These are phyloP conservation scores for Pedionomus torquatus DNA, from an alignment of 2,113 vertebrate genomes.

Conservation along the genomic window DNA sequence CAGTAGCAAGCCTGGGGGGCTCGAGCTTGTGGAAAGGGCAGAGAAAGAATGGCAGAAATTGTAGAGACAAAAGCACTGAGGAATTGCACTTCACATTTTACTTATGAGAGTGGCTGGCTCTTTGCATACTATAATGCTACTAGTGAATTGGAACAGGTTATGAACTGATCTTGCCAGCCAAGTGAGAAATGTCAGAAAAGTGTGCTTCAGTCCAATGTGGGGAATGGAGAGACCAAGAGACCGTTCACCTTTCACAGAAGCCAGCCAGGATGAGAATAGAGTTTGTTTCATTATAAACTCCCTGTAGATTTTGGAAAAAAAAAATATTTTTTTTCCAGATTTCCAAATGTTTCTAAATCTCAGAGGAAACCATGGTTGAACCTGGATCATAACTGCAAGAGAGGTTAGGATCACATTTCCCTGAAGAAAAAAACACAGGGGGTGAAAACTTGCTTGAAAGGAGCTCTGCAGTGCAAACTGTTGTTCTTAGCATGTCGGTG, in stretches of 20 bases:
- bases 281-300: neutral
- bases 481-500: neutral
- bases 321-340: neutral
- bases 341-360: neutral
- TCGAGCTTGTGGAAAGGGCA: neutral
- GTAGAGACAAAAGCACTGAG: neutral
- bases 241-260: neutral
- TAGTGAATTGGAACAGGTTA: neutral
- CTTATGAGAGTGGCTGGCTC: neutral
- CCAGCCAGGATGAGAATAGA: neutral
- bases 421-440: neutral
- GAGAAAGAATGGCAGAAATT: neutral
- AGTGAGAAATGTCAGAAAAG: neutral
- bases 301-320: neutral
- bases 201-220: neutral
- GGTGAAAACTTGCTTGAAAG: neutral
- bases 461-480: neutral
- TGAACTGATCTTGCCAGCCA: neutral
- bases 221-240: neutral
- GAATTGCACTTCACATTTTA: neutral
- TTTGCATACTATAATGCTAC: neutral
- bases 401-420: neutral
- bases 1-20: neutral
- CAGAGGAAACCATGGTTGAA: neutral
- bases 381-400: neutral